These are phyloP conservation scores for Hirtodrosophila duncani DNA, from an alignment of 2,888 invertebrate species.

Conservation along the genomic window DNA sequence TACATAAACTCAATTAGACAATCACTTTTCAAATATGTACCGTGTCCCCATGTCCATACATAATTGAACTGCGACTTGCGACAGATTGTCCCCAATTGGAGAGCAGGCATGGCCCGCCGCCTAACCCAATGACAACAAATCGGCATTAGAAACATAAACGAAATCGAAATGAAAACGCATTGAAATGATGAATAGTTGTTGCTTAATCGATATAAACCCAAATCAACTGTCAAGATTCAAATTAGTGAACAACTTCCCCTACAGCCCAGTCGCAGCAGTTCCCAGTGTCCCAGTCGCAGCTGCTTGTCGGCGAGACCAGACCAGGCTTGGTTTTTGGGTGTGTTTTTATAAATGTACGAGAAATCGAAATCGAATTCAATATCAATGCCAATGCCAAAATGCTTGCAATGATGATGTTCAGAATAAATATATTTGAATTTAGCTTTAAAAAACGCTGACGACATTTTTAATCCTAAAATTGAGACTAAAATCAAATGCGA, in stretches of 20 bases:
- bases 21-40: too few species aligned
- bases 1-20: too few species aligned
- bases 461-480: slow-evolving; percentile 72
- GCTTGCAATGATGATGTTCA: slow-evolving; percentile 10
- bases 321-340: slow-evolving; percentile 10
- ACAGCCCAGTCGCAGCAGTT: slow-evolving; percentile 16
- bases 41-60: too few species aligned
- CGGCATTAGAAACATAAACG: background rate
- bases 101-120: too few species aligned
- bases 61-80: too few species aligned
- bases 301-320: too few species aligned
- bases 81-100: too few species aligned
- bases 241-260: slow-evolving; percentile 30
- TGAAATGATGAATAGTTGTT: slow-evolving; percentile 54
- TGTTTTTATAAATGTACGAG: too few species aligned
- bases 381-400: slow-evolving; percentile 59
- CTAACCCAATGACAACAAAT: too few species aligned
- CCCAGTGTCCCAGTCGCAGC: too few species aligned
- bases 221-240: slow-evolving; percentile 65
- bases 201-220: slow-evolving; percentile 64
- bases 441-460: slow-evolving; percentile 68
- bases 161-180: slow-evolving; percentile 2
- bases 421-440: slow-evolving; percentile 39
- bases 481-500: slow-evolving; percentile 53
- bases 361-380: background rate